Percentiles rank a stretch among this genome's conserved stretches.
phyloP scores from a whole-genome alignment of 2,888 invertebrate species.

The Anthophora plumipes region DNA sequence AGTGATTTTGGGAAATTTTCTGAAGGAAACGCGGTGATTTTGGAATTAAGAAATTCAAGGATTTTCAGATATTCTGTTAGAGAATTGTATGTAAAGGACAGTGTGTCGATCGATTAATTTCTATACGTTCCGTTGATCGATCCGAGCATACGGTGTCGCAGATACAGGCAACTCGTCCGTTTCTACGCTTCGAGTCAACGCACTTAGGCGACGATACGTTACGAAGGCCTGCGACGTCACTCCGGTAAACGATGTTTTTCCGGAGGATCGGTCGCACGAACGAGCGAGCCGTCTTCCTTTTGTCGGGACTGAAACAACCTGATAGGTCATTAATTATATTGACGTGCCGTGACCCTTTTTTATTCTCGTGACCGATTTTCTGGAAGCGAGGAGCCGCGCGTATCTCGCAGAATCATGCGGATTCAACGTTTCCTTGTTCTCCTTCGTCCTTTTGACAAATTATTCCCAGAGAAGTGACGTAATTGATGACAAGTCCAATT shows the following conservation, averaged over 20 bases:
- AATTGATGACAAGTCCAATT: slow-evolving; percentile 29
- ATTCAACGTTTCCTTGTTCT: slow-evolving; percentile 50
- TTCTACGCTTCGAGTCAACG: no score
- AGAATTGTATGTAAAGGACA: no score
- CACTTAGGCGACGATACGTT: no score
- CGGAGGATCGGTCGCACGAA: slow-evolving; percentile 50
- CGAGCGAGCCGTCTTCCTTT: slow-evolving; percentile 45
- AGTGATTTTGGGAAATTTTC: no score
- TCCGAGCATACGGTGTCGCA: no score
- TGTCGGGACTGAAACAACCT: slow-evolving; percentile 65
- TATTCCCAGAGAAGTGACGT: slow-evolving; percentile 29
- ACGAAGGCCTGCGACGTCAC: no score
- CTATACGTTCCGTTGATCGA: no score
- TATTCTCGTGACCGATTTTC: slow-evolving; percentile 63
- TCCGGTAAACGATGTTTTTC: slow-evolving; percentile 70
- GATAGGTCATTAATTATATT: slow-evolving; percentile 69
- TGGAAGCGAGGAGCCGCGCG: slow-evolving; percentile 58
- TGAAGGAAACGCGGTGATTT: no score
- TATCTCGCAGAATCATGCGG: slow-evolving; percentile 71
- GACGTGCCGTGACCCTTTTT: slow-evolving; percentile 64
- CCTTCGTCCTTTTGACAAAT: slow-evolving; percentile 55
- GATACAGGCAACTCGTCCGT: no score
- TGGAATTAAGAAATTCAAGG: no score
- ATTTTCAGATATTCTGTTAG: no score
- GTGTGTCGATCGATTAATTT: no score